Evolutionary conservation across 2,888 invertebrate species (phyloP).

Genomic region (Cecidostiba fungosa): DNA sequence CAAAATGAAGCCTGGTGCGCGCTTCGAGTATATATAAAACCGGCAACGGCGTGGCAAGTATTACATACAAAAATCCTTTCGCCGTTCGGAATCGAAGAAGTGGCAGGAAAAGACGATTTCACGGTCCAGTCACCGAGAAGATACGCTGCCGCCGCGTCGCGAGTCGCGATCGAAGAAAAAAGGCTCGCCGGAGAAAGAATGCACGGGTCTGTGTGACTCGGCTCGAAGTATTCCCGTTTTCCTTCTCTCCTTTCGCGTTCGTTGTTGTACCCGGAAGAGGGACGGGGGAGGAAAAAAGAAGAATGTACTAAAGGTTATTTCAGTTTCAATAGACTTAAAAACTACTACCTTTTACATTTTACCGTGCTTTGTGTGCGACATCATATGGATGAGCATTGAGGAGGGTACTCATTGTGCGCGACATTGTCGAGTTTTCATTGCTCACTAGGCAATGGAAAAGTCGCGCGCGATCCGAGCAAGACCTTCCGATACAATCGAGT

Average conservation of each 20-base stretch:
- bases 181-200: constrained; percentile 1
- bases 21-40: constrained; percentile 35
- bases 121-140: constrained; percentile 55
- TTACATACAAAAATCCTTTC: constrained; percentile 58
- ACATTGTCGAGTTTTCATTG: constrained; percentile 52
- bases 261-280: constrained; percentile 26
- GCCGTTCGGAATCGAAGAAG: constrained; percentile 50
- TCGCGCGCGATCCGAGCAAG: constrained; percentile 4
- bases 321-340: constrained; percentile 58
- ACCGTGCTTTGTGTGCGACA: constrained; percentile 28
- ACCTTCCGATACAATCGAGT: constrained; percentile 41
- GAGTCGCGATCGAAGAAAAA: constrained; percentile 21
- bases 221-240: constrained; percentile 51
- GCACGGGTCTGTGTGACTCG: constrained; percentile 27
- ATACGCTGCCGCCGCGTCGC: constrained; percentile 17
- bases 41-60: constrained; percentile 35
- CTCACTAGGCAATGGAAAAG: constrained; percentile 38
- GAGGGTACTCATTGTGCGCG: constrained; percentile 32
- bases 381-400: constrained; percentile 20
- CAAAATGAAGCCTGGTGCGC: constrained; percentile 43
- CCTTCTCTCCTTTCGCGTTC: constrained; percentile 16
- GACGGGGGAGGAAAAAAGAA: neutral
- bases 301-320: constrained; percentile 58
- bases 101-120: constrained; percentile 61
- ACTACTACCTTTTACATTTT: constrained; percentile 51